A percentile compares a stretch with the other conserved stretches of the same genome.
phyloP scores from a whole-genome alignment of 2,888 invertebrate species.

The Baronia brevicornis region DNA sequence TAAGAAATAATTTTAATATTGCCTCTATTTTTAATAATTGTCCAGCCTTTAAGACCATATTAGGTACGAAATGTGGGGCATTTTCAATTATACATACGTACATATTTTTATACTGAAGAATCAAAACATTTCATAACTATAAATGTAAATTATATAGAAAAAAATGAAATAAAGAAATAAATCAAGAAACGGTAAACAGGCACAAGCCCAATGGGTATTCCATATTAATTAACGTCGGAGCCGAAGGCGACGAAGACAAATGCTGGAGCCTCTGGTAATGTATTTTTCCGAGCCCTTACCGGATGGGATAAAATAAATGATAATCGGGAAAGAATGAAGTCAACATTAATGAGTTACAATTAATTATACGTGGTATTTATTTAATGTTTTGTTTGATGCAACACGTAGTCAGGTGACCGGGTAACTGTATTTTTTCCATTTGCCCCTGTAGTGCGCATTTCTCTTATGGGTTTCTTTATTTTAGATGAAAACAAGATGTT shows the following conservation, averaged over 20 bases:
- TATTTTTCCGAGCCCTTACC: slow-evolving; percentile 64
- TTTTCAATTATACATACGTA: too few species aligned
- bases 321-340: slow-evolving; percentile 74
- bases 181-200: slow-evolving; percentile 57
- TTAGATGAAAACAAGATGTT: too few species aligned
- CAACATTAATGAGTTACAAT: slow-evolving; percentile 62
- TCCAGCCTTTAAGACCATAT: too few species aligned
- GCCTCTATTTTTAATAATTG: too few species aligned
- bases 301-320: slow-evolving; percentile 65
- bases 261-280: slow-evolving; percentile 59
- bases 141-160: slow-evolving; percentile 28
- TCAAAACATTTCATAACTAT: slow-evolving; percentile 13
- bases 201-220: slow-evolving; percentile 64
- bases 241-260: slow-evolving; percentile 70
- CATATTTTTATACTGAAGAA: too few species aligned
- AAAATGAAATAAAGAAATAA: slow-evolving; percentile 49
- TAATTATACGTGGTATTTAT: slow-evolving; percentile 48
- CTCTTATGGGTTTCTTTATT: too few species aligned
- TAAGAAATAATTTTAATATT: too few species aligned
- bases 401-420: too few species aligned
- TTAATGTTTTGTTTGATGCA: slow-evolving; percentile 30
- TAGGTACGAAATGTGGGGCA: too few species aligned
- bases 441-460: too few species aligned
- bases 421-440: too few species aligned
- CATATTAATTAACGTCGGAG: slow-evolving; percentile 70